phyloP scores from a whole-genome alignment of 2,797 vertebrate genomes.

The Manis pentadactyla region DNA sequence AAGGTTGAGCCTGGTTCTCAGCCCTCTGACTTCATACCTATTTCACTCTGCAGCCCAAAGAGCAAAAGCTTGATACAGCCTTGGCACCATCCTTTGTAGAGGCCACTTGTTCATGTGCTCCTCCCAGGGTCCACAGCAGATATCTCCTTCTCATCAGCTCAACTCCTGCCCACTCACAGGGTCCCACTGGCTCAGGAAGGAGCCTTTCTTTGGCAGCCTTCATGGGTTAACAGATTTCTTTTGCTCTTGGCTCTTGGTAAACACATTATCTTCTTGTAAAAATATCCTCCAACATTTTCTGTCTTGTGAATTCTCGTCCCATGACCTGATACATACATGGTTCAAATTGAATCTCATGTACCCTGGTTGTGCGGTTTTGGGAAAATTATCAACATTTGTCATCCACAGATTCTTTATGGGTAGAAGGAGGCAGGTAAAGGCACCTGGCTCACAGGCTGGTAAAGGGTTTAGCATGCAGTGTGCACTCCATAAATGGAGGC shows the following conservation, averaged over 20 bases:
- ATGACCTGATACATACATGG: rapidly evolving
- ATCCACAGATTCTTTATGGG: not conserved
- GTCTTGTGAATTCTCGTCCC: not conserved
- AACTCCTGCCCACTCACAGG: not conserved
- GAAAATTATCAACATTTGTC: not conserved
- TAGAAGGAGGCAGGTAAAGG: not conserved
- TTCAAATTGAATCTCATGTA: not conserved
- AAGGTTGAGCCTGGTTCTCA: not conserved
- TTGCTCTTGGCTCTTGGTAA: not conserved
- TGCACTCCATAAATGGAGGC: not conserved
- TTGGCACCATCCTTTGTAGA: rapidly evolving
- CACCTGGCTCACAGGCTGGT: not conserved
- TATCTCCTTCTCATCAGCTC: not conserved
- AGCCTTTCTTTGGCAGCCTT: not conserved
- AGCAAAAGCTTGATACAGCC: not conserved
- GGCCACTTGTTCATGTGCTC: not conserved
- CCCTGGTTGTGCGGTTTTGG: not conserved
- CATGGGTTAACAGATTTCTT: not conserved
- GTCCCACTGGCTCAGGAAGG: not conserved
- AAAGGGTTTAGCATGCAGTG: not conserved
- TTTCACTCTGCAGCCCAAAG: not conserved
- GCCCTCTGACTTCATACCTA: not conserved
- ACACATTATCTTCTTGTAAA: not conserved
- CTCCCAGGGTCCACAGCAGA: not conserved
- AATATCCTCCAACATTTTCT: not conserved